Base-by-base conservation (phyloP, 1,140 invertebrate species). In the Spodoptera litura region DNA sequence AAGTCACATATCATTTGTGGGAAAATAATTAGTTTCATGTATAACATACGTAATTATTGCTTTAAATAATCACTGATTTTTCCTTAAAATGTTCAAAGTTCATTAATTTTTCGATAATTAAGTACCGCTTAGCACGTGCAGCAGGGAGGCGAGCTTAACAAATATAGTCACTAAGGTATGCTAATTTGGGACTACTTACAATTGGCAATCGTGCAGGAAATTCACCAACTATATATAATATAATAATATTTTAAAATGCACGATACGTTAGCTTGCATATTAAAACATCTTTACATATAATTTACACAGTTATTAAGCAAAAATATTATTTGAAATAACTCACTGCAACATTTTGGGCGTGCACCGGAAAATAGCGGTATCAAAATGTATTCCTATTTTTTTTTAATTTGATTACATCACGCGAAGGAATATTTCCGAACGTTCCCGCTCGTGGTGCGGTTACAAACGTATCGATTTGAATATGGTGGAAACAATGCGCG, bases 251-350 rank as follows among this genome's bases (percentile, higher is more conserved):
- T 81, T 76, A 31, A 73, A 58, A 79, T 79, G 72, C 80, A 53
- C 49, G 61, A 55, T 73, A 61, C 25, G 20, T 73, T 35, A 59
- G 13, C 51, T 38, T 51, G 62, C 56, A 59, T 27, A 82, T 85
- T 86, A 86, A 83, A 87, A 80, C 82, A 82, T 81, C 86, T 81
- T 88, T 87, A 44, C 6, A 8, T 44, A 9, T 1, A 44, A 5
- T 44, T 5, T 44, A 91, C 81, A 84, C 78, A 83, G 84, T 83
- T 85, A 86, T 89, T 89, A 91, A 78, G 85, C 85, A 82, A 88
- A 89, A 81, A 84, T 66, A 55, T 66, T 87, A 85, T 87, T 82
- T 81, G 81, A 88, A 87, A 86, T 81, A 83, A 73, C 77, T 58
- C 70, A 78, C 55, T 79, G 81, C 73, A 61, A 76, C 85, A 84